These are phyloP conservation scores for Rhinoraja longicauda DNA, from an alignment of 2,797 vertebrate species.

Conservation along the genomic window DNA sequence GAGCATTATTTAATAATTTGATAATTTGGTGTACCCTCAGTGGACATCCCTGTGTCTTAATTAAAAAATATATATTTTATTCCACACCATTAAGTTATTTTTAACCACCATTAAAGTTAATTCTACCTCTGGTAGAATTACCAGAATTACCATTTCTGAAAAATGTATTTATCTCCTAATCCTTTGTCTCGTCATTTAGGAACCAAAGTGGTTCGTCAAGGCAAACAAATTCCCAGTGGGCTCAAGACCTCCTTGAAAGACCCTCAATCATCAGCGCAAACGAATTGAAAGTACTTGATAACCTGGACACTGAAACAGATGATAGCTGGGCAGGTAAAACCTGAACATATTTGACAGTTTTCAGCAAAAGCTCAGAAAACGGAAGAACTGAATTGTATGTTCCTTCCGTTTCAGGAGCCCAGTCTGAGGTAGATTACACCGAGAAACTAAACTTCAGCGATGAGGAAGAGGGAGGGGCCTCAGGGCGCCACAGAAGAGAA, in stretches of 20 bases:
- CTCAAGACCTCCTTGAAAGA: conserved; percentile 75
- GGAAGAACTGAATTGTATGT: not conserved
- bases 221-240: conserved; percentile 65
- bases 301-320: conserved; percentile 88
- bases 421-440: conserved; percentile 97
- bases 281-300: conserved; percentile 96
- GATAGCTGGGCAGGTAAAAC: conserved; percentile 92
- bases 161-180: not conserved
- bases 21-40: not conserved
- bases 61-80: too few species aligned
- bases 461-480: conserved; percentile 81
- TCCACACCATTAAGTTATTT: too few species aligned
- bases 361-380: not conserved
- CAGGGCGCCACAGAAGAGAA: conserved; percentile 76
- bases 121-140: too few species aligned
- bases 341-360: not conserved
- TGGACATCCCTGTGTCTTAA: too few species aligned
- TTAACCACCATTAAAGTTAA: too few species aligned
- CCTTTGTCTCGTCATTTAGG: conserved; percentile 51
- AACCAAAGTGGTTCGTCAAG: conserved; percentile 63
- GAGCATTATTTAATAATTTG: not conserved
- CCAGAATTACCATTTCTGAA: too few species aligned
- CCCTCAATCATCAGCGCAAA: conserved; percentile 92
- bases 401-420: conserved; percentile 70
- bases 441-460: conserved; percentile 98